phyloP scores from a whole-genome alignment of 1,140 invertebrate species.

The Arctopsyche grandis region DNA sequence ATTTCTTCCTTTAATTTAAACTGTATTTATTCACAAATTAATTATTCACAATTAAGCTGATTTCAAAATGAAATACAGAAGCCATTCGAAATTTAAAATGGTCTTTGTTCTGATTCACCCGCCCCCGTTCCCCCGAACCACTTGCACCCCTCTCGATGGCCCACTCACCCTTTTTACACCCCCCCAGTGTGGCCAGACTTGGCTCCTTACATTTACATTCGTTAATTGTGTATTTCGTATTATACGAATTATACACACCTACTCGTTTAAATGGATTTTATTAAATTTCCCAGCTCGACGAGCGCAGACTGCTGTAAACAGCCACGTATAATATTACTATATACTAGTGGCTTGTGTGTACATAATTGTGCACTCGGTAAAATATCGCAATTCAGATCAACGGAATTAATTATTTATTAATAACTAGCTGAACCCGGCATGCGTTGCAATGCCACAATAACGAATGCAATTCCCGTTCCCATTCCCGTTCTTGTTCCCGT shows the following conservation, averaged over 20 bases:
- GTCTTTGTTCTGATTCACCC: slow-evolving; percentile 54
- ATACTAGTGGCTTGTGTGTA: too few relatives aligned
- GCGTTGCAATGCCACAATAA: too few relatives aligned
- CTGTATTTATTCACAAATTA: slow-evolving; percentile 55
- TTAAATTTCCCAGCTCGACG: too few relatives aligned
- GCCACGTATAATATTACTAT: too few relatives aligned
- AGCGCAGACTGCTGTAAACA: too few relatives aligned
- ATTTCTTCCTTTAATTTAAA: slow-evolving; percentile 52
- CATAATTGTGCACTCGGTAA: too few relatives aligned
- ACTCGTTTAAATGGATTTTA: too few relatives aligned
- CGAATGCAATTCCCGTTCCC: too few relatives aligned
- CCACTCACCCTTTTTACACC: slow-evolving; percentile 29
- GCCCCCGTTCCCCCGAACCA: neutral
- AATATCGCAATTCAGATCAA: too few relatives aligned
- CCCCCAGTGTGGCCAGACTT: slow-evolving; percentile 26
- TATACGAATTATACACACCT: slow-evolving; percentile 9
- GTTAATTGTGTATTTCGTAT: slow-evolving; percentile 50
- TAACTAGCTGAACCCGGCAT: too few relatives aligned
- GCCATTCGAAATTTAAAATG: slow-evolving; percentile 55
- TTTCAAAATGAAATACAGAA: slow-evolving; percentile 54
- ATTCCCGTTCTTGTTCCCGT: too few relatives aligned
- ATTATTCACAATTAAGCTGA: slow-evolving; percentile 55
- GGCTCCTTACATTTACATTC: slow-evolving; percentile 54
- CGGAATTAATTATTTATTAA: too few relatives aligned
- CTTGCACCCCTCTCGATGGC: neutral